Conservation (phyloP, 2,113 vertebrate genomes). For the Eupsittula cactorum region DNA sequence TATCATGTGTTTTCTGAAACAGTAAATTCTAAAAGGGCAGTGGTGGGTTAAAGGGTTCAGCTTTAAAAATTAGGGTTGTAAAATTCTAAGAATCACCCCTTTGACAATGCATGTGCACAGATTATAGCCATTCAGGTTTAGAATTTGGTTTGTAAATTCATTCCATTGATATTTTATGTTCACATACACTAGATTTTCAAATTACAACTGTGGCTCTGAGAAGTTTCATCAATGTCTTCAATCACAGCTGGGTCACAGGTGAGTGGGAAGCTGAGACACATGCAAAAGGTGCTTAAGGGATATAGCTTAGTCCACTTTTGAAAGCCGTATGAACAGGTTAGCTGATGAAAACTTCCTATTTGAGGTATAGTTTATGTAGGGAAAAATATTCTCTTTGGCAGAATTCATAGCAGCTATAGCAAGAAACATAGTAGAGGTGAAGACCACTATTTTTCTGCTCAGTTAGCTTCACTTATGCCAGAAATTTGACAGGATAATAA, state of each 20-base stretch:
- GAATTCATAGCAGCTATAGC: not conserved
- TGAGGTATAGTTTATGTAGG: not conserved
- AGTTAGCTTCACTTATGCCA: not conserved
- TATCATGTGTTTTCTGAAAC: not conserved
- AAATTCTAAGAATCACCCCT: not conserved
- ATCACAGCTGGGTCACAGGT: not conserved
- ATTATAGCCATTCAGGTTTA: not conserved
- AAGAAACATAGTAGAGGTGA: not conserved
- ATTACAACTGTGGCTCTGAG: not conserved
- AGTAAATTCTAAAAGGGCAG: not conserved
- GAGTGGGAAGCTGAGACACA: not conserved
- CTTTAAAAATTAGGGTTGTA: not conserved
- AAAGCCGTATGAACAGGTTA: not conserved
- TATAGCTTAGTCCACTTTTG: not conserved
- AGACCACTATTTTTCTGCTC: not conserved
- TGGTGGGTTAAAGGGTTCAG: not conserved
- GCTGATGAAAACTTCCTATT: not conserved
- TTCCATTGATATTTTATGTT: not conserved
- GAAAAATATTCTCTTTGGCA: not conserved
- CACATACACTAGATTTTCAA: not conserved
- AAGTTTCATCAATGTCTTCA: not conserved
- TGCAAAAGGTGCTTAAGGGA: not conserved
- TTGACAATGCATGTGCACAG: not conserved
- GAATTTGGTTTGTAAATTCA: not conserved
- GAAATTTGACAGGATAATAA: not conserved